Evolutionary conservation across 2,797 vertebrate genomes (phyloP).

Genomic region (Tamandua tetradactyla): DNA sequence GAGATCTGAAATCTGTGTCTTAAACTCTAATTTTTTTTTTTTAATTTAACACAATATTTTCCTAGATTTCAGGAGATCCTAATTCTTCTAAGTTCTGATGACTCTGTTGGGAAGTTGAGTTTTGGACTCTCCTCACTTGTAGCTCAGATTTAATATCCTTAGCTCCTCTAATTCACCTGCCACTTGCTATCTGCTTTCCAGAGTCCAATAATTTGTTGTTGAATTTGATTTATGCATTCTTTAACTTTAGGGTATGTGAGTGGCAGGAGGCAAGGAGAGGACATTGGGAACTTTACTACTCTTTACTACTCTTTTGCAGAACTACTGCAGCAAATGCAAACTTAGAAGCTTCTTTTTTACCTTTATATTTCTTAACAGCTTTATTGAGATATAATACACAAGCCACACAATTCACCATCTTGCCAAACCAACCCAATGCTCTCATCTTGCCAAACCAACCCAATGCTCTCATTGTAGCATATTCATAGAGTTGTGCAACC

Average conservation of each 20-base stretch:
- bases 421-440: background rate
- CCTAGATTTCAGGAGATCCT: background rate
- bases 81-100: background rate
- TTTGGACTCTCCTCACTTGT: background rate
- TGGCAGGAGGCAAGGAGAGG: background rate
- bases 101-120: background rate
- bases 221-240: background rate
- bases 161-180: background rate
- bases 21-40: background rate
- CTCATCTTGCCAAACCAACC: background rate
- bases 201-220: background rate
- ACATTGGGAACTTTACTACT: background rate
- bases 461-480: background rate
- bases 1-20: background rate
- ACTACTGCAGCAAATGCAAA: background rate
- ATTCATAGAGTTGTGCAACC: background rate
- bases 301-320: background rate
- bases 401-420: background rate
- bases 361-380: background rate
- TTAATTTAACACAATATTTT: background rate
- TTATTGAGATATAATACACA: background rate
- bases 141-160: background rate
- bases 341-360: background rate
- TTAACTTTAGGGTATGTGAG: background rate
- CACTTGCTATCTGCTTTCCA: background rate